Evolutionary conservation across 2,888 invertebrate species (phyloP).

Genomic region (Scaptomyza polygonia): DNA sequence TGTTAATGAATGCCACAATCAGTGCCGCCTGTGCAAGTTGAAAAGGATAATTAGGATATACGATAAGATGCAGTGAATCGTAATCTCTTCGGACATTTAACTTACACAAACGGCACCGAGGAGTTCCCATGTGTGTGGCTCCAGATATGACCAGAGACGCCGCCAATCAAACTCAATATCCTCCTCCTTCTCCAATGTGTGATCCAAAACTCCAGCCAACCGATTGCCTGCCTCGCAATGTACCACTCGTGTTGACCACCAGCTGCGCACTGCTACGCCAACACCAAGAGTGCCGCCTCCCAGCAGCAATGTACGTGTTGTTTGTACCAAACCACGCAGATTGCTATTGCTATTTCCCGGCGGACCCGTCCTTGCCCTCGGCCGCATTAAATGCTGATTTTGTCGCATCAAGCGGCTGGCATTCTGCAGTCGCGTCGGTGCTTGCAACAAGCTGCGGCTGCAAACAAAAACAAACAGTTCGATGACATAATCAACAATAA

Average conservation of each 20-base stretch:
- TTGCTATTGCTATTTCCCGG: background rate
- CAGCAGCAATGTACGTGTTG: conserved; percentile 65
- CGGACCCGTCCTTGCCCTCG: background rate
- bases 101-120: conserved; percentile 90
- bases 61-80: conserved; percentile 1
- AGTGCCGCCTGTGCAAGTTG: conserved; percentile 90
- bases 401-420: conserved; percentile 58
- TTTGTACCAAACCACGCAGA: conserved; percentile 45
- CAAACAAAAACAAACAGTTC: conserved; percentile 19
- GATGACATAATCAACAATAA: conserved; percentile 70
- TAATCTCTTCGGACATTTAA: background rate
- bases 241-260: conserved; percentile 39
- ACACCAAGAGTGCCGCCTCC: conserved; percentile 76
- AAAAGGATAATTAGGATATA: background rate
- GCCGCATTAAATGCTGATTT: conserved; percentile 28
- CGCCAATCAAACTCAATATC: conserved; percentile 91
- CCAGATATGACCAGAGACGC: conserved; percentile 89
- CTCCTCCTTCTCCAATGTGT: conserved; percentile 84
- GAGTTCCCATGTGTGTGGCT: conserved; percentile 91
- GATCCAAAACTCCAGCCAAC: conserved; percentile 75
- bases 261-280: conserved; percentile 70
- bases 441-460: conserved; percentile 60
- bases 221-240: conserved; percentile 81
- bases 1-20: conserved; percentile 93
- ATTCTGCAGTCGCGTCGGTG: conserved; percentile 55